Evolutionary conservation across 2,888 invertebrate genomes (phyloP).

Genomic region (Oeneis ivallda): DNA sequence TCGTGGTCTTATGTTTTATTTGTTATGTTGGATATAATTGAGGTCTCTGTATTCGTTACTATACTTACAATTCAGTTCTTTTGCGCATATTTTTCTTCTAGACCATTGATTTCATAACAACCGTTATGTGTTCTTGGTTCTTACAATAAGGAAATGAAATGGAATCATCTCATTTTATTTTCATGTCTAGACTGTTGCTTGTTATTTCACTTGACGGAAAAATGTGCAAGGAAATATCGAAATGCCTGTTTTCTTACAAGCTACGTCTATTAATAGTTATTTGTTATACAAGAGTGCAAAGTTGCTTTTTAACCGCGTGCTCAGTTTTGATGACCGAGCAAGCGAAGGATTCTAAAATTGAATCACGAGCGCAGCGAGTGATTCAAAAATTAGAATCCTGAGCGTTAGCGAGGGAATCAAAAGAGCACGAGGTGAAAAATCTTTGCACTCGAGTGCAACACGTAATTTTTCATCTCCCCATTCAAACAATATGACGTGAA

Average conservation of each 20-base stretch:
- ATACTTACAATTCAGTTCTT: conserved; percentile 51
- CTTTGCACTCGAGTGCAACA: too few species aligned
- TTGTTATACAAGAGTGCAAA: too few species aligned
- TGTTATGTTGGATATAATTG: conserved; percentile 61
- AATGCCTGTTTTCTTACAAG: not conserved
- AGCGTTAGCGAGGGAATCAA: too few species aligned
- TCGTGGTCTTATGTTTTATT: conserved; percentile 50
- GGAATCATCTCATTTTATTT: not conserved
- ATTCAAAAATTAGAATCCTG: too few species aligned
- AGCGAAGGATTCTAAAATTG: too few species aligned
- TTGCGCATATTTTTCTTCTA: conserved; percentile 27
- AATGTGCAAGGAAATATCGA: not conserved
- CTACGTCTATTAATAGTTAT: not conserved
- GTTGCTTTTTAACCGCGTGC: too few species aligned
- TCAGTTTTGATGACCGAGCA: too few species aligned
- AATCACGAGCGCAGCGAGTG: too few species aligned
- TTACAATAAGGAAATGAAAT: not conserved
- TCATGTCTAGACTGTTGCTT: not conserved
- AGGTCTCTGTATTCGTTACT: conserved; percentile 58
- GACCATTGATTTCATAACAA: conserved; percentile 28
- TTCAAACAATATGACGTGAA: too few species aligned
- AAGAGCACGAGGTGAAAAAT: too few species aligned
- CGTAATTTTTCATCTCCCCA: too few species aligned
- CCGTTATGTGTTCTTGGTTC: not conserved
- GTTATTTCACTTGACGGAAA: not conserved